Percentiles rank a stretch among this genome's conserved stretches.
Conservation (phyloP, 2,113 vertebrate genomes). For the Siphamia tubifer region DNA sequence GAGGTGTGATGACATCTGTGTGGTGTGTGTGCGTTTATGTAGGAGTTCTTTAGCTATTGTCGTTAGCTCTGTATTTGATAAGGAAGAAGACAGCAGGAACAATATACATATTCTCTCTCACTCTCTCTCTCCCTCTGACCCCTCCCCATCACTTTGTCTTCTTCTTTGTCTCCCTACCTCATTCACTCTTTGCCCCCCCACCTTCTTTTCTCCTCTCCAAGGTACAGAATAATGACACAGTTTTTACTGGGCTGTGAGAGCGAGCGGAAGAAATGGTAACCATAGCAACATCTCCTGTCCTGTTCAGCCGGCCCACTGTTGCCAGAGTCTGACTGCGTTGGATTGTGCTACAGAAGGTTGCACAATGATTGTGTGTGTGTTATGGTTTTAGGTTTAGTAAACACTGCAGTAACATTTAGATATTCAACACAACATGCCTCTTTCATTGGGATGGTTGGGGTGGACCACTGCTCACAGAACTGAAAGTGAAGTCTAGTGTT, state of each 20-base stretch:
- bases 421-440: too few species aligned
- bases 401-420: too few species aligned
- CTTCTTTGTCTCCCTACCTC: conserved; percentile 29
- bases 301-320: conserved; percentile 65
- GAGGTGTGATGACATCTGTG: too few species aligned
- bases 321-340: conserved; percentile 54
- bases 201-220: conserved; percentile 59
- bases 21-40: too few species aligned
- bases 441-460: too few species aligned
- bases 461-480: too few species aligned
- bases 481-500: too few species aligned
- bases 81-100: too few species aligned
- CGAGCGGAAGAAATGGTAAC: conserved; percentile 78
- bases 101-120: too few species aligned
- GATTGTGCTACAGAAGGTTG: conserved; percentile 63
- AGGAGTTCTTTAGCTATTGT: too few species aligned
- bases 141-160: background rate
- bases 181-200: conserved; percentile 49
- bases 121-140: background rate
- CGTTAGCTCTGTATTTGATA: too few species aligned
- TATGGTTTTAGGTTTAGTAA: too few species aligned
- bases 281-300: conserved; percentile 84
- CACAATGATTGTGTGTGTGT: conserved; percentile 46
- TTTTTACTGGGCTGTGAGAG: conserved; percentile 78
- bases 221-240: conserved; percentile 84